These are phyloP conservation scores for Piaya cayana DNA, from an alignment of 2,113 vertebrate genomes.

Conservation along the genomic window DNA sequence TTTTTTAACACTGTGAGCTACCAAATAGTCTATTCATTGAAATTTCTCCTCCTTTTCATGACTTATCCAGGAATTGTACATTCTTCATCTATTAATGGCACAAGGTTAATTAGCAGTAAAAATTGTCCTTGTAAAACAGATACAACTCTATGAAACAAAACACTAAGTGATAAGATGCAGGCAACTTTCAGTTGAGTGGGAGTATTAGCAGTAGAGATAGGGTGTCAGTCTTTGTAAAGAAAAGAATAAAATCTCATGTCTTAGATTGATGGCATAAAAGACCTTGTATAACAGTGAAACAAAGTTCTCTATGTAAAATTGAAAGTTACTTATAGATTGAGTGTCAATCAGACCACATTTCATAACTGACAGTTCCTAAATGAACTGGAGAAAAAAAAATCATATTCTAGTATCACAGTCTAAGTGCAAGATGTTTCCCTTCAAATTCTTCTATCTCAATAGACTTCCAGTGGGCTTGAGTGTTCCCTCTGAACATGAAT, in stretches of 20 bases:
- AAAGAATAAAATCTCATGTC: conserved; percentile 14
- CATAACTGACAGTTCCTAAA: conserved; percentile 30
- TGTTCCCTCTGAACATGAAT: neutral
- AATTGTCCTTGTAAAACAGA: neutral
- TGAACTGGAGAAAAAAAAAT: neutral
- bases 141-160: neutral
- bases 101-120: neutral
- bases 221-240: conserved; percentile 8
- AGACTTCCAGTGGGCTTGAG: neutral
- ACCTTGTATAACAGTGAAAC: conserved; percentile 31
- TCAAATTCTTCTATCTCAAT: neutral
- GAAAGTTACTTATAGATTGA: conserved; percentile 15
- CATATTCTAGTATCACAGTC: neutral
- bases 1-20: too few relatives aligned
- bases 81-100: neutral
- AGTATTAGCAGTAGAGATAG: neutral
- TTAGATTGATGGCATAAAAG: conserved; percentile 32
- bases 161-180: neutral
- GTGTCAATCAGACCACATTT: conserved; percentile 39
- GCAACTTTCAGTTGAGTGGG: neutral
- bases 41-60: neutral
- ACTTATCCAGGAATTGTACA: neutral
- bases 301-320: conserved; percentile 40
- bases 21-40: too few relatives aligned
- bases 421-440: conserved; percentile 1